phyloP scores from a whole-genome alignment of 2,113 vertebrate species.

The Paramormyrops kingsleyae region DNA sequence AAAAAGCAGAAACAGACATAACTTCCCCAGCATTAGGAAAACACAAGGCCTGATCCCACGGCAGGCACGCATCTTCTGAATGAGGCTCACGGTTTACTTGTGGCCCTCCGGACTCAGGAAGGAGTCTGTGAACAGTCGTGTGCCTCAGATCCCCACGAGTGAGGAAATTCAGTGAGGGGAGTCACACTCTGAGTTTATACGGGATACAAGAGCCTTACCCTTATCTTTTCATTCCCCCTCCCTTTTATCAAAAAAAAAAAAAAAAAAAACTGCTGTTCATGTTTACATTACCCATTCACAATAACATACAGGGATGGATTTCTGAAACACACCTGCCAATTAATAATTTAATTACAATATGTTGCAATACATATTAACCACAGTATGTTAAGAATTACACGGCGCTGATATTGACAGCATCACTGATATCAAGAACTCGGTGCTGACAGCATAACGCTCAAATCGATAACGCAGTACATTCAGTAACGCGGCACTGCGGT shows the following conservation, averaged over 20 bases:
- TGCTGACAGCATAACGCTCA: neutral
- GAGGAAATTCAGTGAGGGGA: neutral
- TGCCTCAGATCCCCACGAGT: neutral
- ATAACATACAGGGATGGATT: neutral
- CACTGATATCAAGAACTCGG: neutral
- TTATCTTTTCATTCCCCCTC: neutral
- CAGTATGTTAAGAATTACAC: neutral
- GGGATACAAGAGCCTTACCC: neutral
- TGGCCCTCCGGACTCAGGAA: neutral
- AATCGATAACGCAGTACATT: neutral
- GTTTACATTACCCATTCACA: neutral
- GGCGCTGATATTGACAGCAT: neutral
- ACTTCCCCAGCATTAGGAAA: constrained; percentile 52
- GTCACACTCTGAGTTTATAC: neutral
- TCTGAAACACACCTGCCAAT: neutral
- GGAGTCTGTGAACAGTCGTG: neutral
- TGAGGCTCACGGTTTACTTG: constrained; percentile 26
- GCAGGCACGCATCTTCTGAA: constrained; percentile 63
- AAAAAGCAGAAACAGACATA: constrained; percentile 33
- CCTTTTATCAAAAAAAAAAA: neutral
- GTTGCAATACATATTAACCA: neutral
- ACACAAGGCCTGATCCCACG: constrained; percentile 50
- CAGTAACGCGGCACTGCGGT: neutral
- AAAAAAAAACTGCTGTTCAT: neutral
- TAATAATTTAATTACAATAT: neutral